Conservation (phyloP, 2,888 invertebrate genomes). For the Glomeris marginata region DNA sequence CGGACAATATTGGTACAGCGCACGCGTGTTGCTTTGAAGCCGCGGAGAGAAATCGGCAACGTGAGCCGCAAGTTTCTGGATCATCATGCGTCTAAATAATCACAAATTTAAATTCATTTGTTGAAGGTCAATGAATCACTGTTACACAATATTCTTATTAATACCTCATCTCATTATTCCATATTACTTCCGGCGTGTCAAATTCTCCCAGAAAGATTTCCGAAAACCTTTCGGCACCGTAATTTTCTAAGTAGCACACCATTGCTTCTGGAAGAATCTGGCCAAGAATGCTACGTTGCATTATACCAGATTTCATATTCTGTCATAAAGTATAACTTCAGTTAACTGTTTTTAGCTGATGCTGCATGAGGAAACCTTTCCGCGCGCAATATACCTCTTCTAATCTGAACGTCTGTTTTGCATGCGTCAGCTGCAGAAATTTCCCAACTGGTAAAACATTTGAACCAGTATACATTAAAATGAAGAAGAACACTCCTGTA, state of each 20-base stretch:
- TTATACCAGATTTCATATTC: slow-evolving; percentile 48
- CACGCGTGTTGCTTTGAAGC: slow-evolving; percentile 82
- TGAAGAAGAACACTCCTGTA: slow-evolving; percentile 94
- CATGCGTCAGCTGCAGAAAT: slow-evolving; percentile 86
- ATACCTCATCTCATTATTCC: slow-evolving; percentile 93
- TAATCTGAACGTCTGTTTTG: slow-evolving; percentile 84
- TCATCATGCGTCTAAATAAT: slow-evolving; percentile 58
- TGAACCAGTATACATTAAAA: slow-evolving; percentile 96
- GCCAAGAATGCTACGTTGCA: slow-evolving; percentile 82
- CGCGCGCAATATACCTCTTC: slow-evolving; percentile 51
- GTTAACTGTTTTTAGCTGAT: background rate
- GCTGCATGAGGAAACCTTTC: background rate
- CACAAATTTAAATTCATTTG: background rate
- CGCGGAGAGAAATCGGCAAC: slow-evolving; percentile 95
- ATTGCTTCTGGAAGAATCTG: slow-evolving; percentile 95
- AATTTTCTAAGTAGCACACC: slow-evolving; percentile 97
- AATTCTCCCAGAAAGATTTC: slow-evolving; percentile 96
- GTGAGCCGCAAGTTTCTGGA: slow-evolving; percentile 93
- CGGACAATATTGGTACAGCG: slow-evolving; percentile 86
- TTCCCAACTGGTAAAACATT: slow-evolving; percentile 90
- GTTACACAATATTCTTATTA: background rate
- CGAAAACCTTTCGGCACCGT: slow-evolving; percentile 95
- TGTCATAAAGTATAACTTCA: slow-evolving; percentile 9
- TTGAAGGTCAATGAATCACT: background rate
- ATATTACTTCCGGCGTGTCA: slow-evolving; percentile 98